Evolutionary conservation across 2,797 vertebrate species (phyloP).

Genomic region (Varecia variegata): DNA sequence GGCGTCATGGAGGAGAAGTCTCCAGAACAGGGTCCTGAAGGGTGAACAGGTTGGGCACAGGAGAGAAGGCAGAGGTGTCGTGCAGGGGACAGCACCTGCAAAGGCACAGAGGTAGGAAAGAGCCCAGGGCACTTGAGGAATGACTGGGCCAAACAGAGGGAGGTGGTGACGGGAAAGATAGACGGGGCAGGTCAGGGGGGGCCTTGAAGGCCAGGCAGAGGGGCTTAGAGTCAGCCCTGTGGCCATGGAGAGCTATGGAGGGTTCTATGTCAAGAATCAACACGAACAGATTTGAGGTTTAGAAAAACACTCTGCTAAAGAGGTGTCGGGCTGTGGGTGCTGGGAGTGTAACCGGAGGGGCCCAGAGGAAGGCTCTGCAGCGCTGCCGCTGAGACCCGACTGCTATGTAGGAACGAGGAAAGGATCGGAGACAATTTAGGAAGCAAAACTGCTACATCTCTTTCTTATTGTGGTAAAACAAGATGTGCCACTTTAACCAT

Average conservation of each 20-base stretch:
- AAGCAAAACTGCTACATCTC: neutral
- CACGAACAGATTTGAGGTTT: neutral
- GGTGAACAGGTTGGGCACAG: neutral
- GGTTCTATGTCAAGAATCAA: neutral
- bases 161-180: neutral
- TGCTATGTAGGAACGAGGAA: neutral
- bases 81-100: neutral
- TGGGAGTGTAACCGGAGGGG: neutral
- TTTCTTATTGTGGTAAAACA: neutral
- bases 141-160: neutral
- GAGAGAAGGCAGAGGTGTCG: neutral
- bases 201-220: neutral
- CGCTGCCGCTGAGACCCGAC: accelerated
- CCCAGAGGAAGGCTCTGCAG: neutral
- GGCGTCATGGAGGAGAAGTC: neutral
- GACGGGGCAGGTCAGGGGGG: neutral
- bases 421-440: neutral
- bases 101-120: neutral
- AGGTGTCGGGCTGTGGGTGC: neutral
- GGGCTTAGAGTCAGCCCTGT: neutral
- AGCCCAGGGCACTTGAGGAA: neutral
- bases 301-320: neutral
- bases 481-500: neutral
- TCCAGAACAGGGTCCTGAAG: neutral
- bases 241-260: neutral